Conservation (phyloP, 1,140 invertebrate genomes). For the Arctopsyche grandis region DNA sequence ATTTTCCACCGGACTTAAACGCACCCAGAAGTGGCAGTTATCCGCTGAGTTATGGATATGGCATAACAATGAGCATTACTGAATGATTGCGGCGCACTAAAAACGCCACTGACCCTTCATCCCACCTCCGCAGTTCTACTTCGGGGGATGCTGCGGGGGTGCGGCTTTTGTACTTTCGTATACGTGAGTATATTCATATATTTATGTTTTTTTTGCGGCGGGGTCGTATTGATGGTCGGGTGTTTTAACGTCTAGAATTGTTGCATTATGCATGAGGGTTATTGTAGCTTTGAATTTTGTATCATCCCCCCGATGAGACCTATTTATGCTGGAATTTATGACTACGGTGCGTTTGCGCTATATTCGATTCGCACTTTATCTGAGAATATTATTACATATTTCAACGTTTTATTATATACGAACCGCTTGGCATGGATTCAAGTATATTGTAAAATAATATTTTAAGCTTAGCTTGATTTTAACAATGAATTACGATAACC, state of each 20-base stretch:
- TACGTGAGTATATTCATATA: not conserved
- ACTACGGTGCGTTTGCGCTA: not conserved
- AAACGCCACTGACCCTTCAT: conserved; percentile 33
- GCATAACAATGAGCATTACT: conserved; percentile 52
- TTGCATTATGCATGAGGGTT: conserved; percentile 25
- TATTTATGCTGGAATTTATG: conserved; percentile 25
- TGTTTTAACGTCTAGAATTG: conserved; percentile 29
- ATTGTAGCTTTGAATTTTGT: conserved; percentile 31
- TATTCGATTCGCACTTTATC: not conserved
- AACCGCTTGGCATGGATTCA: too few relatives aligned
- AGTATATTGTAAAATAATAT: too few relatives aligned
- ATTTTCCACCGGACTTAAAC: conserved; percentile 35
- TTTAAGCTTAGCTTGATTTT: too few relatives aligned
- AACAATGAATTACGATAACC: too few relatives aligned
- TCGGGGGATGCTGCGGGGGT: not conserved
- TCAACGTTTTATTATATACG: too few relatives aligned
- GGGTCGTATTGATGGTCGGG: conserved; percentile 15
- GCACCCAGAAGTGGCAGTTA: conserved; percentile 44
- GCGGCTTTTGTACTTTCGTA: conserved; percentile 2
- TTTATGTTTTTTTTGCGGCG: not conserved
- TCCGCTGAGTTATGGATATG: conserved; percentile 50
- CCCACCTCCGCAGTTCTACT: not conserved
- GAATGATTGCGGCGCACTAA: conserved; percentile 52
- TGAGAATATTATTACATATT: not conserved
- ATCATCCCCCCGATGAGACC: conserved; percentile 6